Conservation (phyloP, 2,113 vertebrate species). For the Malurus melanocephalus region DNA sequence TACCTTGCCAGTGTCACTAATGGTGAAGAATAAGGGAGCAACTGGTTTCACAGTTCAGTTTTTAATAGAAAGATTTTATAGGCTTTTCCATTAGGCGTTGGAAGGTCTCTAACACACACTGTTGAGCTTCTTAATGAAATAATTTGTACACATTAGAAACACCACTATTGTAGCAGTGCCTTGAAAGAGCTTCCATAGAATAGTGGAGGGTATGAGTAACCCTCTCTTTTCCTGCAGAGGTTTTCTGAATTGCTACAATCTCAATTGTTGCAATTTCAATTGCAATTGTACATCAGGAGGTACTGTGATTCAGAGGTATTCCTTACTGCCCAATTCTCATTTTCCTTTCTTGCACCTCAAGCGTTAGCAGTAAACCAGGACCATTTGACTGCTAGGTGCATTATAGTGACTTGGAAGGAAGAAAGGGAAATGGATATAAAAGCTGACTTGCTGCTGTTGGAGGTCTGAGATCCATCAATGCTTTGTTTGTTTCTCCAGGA, state of each 20-base stretch:
- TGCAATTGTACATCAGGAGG: background rate
- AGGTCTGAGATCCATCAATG: background rate
- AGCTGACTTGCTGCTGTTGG: background rate
- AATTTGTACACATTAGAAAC: background rate
- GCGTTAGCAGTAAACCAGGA: background rate
- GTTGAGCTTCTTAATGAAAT: conserved; percentile 5
- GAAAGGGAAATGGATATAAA: background rate
- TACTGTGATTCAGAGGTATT: background rate
- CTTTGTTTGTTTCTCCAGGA: background rate
- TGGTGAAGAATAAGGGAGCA: background rate
- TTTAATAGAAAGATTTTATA: background rate
- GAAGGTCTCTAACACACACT: background rate
- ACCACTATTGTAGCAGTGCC: background rate
- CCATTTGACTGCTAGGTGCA: background rate
- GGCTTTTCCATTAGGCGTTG: background rate
- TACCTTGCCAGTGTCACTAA: background rate
- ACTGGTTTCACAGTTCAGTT: background rate
- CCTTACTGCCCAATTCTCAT: background rate
- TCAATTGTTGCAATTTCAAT: background rate
- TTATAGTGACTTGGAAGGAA: background rate
- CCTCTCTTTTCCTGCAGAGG: background rate
- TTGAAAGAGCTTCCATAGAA: background rate
- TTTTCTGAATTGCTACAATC: background rate
- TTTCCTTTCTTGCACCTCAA: background rate
- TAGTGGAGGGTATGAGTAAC: background rate